These are phyloP conservation scores for Matsumyia berberina DNA, from an alignment of 2,888 invertebrate genomes.

Conservation along the genomic window DNA sequence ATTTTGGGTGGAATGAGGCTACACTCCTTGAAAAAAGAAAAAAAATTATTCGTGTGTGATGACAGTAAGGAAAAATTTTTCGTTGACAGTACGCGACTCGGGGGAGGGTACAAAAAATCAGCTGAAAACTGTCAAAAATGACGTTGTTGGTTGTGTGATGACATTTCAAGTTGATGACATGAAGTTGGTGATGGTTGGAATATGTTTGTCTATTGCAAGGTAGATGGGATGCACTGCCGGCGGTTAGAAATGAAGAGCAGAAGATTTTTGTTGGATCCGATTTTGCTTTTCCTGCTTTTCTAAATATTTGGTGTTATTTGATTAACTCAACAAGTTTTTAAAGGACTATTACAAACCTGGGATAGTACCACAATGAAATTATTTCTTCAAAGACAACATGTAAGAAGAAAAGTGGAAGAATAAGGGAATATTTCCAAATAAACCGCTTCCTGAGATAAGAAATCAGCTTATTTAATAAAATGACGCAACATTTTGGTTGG, in stretches of 20 bases:
- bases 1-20: slow-evolving; percentile 59
- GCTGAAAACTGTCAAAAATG: slow-evolving; percentile 67
- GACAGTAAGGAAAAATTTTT: slow-evolving; percentile 67
- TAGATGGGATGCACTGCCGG: slow-evolving; percentile 13
- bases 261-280: no score
- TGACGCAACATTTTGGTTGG: no score
- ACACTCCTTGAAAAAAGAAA: slow-evolving; percentile 72
- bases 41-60: slow-evolving; percentile 62
- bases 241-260: background rate
- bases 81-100: slow-evolving; percentile 54
- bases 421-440: no score
- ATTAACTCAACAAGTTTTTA: no score
- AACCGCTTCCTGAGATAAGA: no score
- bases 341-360: no score
- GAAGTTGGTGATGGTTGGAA: slow-evolving; percentile 41
- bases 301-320: no score
- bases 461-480: no score
- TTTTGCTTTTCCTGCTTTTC: no score
- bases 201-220: background rate
- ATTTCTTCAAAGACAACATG: no score
- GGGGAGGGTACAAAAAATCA: slow-evolving; percentile 62
- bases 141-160: slow-evolving; percentile 36
- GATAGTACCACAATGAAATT: no score
- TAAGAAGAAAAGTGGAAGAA: no score
- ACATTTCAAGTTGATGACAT: slow-evolving; percentile 6